Base-by-base conservation (phyloP, 2,888 invertebrate genomes). In the Aleiodes alternator region DNA sequence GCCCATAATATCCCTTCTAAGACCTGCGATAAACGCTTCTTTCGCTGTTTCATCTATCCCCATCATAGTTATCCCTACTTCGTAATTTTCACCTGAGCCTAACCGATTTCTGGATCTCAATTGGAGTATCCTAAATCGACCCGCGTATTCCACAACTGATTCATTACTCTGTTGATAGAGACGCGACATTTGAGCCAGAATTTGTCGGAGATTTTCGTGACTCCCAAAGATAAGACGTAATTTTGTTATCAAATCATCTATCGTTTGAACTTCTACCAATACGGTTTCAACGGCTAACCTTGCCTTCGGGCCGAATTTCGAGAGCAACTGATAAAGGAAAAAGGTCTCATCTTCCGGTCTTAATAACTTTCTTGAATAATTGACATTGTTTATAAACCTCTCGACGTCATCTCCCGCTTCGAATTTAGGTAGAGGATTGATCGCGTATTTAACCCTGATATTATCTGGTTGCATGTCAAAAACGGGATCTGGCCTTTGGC, bases 171-270 rank as follows among this genome's bases (percentile, higher is more conserved):
- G 48, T 11, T 55, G 55, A 55, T 55, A 55, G 4, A 55, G 55
- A 7, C 55, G 55, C 14, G 55, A 55, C 55, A 55, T 14, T 55
- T 55, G 14, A 8, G 7, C 55, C n/a, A 55, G 1, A 16, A 55
- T 55, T 55, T 55, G 55, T 23, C 55, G 55, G 16, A 55, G 16
- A 9, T 55, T 55, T 16, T 55, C 55, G 14, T 23, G 14, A 16
- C n/a, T 55, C 55, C 55, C 55, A 23, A 55, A 55, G 7, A 23
- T 23, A 55, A 55, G 55, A 55, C 55, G 55, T 6, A 55, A 23
- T 7, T 55, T 55, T 23, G 23, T 14, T 14, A 55, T 23, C 5
- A 55, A 23, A 23, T 55, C 55, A 9, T 55, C 55, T 4, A 55
- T 14, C 23, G 55, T n/a, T 6, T 55, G 14, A 14, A 55, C 23